Percentiles rank a stretch among this genome's conserved stretches.
Conservation (phyloP, 2,797 vertebrate genomes). For the Clarias laeviceps region DNA sequence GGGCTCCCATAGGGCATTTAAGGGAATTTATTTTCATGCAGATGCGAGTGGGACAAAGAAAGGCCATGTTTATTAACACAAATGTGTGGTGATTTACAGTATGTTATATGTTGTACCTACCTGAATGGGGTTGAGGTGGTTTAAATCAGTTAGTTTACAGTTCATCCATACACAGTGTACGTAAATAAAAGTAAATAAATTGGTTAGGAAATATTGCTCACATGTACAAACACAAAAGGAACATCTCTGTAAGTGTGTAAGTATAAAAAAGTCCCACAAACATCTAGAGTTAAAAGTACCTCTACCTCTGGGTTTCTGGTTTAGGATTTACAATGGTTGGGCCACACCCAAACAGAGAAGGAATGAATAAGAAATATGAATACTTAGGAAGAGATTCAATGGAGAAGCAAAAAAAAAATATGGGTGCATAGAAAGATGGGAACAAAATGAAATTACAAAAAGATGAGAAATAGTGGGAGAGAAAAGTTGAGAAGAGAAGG, state of each 20-base stretch:
- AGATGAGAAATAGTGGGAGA: neutral
- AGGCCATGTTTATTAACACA: neutral
- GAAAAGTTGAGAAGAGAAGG: neutral
- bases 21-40: neutral
- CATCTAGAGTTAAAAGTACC: neutral
- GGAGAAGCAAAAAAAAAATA: neutral
- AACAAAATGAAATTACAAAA: neutral
- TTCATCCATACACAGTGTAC: neutral
- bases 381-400: neutral
- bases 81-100: neutral
- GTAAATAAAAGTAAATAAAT: neutral
- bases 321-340: neutral
- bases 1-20: neutral
- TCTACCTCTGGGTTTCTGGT: neutral
- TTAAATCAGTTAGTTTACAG: neutral
- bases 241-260: neutral
- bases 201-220: neutral
- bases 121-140: neutral
- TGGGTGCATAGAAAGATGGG: no score
- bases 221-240: neutral
- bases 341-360: neutral
- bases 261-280: neutral
- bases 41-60: neutral
- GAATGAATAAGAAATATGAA: neutral
- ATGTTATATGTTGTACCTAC: neutral